Evolutionary conservation across 53 echinoderm and acorn worm species (phyloP).

Genomic region (Holothuria scabra): DNA sequence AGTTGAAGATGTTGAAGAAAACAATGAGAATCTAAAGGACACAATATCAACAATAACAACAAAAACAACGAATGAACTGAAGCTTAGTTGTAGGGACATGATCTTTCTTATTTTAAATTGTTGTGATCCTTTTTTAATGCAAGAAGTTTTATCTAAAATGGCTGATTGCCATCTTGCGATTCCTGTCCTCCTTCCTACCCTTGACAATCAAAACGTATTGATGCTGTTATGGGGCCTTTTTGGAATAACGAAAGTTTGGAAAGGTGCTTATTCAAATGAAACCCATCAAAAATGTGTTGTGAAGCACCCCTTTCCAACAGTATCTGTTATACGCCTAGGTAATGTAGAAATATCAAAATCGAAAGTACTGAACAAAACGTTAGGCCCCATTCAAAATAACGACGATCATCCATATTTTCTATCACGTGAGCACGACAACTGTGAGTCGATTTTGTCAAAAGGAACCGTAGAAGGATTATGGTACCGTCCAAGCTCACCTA

Average conservation of each 20-base stretch:
- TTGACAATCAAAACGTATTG: neutral
- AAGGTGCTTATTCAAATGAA: neutral
- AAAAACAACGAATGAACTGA: neutral
- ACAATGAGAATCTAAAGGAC: no score
- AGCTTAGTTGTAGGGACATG: constrained; percentile 8
- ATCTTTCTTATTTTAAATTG: neutral
- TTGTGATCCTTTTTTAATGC: constrained; percentile 25
- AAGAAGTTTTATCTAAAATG: neutral
- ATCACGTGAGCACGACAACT: neutral
- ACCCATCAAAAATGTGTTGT: neutral
- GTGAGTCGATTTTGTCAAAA: neutral
- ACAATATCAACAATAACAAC: no score
- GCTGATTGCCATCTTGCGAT: neutral
- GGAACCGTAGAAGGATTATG: constrained; percentile 25
- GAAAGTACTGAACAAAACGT: constrained; percentile 14
- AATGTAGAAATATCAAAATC: constrained; percentile 16
- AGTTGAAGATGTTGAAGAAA: no score
- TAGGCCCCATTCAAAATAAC: constrained; percentile 34
- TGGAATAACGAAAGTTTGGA: constrained; percentile 29
- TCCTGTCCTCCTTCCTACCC: neutral
- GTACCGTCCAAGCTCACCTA: neutral
- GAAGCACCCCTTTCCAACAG: neutral
- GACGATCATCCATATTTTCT: constrained; percentile 32
- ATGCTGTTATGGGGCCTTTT: constrained; percentile 14
- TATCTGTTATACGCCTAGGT: constrained; percentile 1